Percentiles rank a stretch among this genome's conserved stretches.
Evolutionary conservation across 2,797 vertebrate genomes (phyloP).

Genomic region (Rhynchonycteris naso): DNA sequence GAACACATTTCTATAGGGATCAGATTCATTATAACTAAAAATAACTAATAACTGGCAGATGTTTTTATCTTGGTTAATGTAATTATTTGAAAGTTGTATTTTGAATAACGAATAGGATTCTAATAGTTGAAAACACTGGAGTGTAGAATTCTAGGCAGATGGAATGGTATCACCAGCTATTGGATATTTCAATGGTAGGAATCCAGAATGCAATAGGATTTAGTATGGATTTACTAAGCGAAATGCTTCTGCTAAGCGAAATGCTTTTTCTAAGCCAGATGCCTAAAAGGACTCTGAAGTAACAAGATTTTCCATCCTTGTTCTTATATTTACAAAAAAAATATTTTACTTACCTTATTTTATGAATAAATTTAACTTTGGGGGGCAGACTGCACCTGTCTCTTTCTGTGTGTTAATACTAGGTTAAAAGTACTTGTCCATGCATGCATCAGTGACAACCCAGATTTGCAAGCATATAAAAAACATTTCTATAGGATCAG

Average conservation of each 20-base stretch:
- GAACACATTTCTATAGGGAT: not conserved
- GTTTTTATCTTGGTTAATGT: not conserved
- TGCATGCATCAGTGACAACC: not conserved
- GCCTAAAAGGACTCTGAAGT: not conserved
- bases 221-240: not conserved
- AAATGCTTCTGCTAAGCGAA: not conserved
- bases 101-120: not conserved
- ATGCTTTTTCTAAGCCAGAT: constrained; percentile 24
- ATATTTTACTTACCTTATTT: not conserved
- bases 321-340: constrained; percentile 6
- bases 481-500: not conserved
- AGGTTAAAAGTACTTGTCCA: not conserved
- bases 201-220: not conserved
- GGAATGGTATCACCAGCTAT: not conserved
- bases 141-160: not conserved
- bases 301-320: not conserved
- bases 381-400: not conserved
- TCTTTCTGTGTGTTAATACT: not conserved
- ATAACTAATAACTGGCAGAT: not conserved
- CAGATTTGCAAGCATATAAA: not conserved
- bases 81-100: constrained; percentile 28
- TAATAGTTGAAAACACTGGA: not conserved
- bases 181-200: not conserved
- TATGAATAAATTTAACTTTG: not conserved
- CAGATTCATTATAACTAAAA: not conserved